phyloP scores from a whole-genome alignment of 2,888 invertebrate genomes.

The Eristalinus aeneus region DNA sequence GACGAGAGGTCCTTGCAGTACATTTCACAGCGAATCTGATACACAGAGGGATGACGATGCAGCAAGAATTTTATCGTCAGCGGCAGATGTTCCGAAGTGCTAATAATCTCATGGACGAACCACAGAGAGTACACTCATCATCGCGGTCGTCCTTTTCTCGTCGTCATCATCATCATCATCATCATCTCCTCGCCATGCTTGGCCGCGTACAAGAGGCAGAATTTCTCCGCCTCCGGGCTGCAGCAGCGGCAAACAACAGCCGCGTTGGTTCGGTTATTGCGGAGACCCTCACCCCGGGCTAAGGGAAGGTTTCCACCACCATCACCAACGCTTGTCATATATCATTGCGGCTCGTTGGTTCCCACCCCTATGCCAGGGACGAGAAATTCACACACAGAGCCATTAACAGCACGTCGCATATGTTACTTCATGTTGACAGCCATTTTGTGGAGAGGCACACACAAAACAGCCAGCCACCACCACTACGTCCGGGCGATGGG shows the following conservation, averaged over 20 bases:
- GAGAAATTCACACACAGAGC: slow-evolving; percentile 65
- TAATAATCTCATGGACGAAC: slow-evolving; percentile 72
- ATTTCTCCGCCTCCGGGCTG: slow-evolving; percentile 55
- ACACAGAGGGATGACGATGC: slow-evolving; percentile 62
- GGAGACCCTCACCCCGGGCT: background rate
- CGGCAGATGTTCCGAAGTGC: slow-evolving; percentile 72
- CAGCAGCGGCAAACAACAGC: slow-evolving; percentile 24
- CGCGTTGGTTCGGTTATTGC: slow-evolving; percentile 29
- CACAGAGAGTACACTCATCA: slow-evolving; percentile 70
- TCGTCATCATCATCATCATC: slow-evolving; percentile 31
- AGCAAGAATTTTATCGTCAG: slow-evolving; percentile 61
- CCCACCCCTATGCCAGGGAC: slow-evolving; percentile 51
- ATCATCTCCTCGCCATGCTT: slow-evolving; percentile 13
- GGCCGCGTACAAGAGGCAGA: background rate
- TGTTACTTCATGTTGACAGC: slow-evolving; percentile 70
- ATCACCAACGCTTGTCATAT: slow-evolving; percentile 50
- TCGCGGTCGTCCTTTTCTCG: slow-evolving; percentile 46
- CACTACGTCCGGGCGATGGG: slow-evolving; percentile 60
- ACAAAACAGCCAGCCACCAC: slow-evolving; percentile 9
- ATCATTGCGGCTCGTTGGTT: slow-evolving; percentile 61
- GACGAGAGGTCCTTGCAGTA: slow-evolving; percentile 62
- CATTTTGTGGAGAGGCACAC: slow-evolving; percentile 54
- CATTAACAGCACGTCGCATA: slow-evolving; percentile 69
- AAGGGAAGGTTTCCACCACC: slow-evolving; percentile 62
- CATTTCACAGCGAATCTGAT: slow-evolving; percentile 63